Conservation (phyloP, 2,888 invertebrate species). For the Lasioglossum zephyrum region DNA sequence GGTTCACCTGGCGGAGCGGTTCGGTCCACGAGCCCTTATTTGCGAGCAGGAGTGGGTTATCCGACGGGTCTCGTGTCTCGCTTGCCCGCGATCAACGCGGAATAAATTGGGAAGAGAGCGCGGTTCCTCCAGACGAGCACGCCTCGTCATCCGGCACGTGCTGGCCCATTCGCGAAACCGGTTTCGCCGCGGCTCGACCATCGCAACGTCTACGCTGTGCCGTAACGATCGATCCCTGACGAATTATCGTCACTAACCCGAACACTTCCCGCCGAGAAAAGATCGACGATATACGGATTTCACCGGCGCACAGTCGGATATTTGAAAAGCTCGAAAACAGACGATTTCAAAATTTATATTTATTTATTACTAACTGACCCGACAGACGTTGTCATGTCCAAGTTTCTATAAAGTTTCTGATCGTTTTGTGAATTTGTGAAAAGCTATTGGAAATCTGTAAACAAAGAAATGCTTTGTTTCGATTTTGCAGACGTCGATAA, state of each 20-base stretch:
- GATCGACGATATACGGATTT: background rate
- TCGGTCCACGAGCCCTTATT: conserved; percentile 19
- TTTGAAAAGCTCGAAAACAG: too few relatives aligned
- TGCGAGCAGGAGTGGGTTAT: conserved; percentile 34
- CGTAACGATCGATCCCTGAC: conserved; percentile 63
- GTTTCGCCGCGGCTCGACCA: conserved; percentile 57
- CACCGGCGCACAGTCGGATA: background rate
- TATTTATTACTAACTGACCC: too few relatives aligned
- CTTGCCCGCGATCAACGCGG: conserved; percentile 41
- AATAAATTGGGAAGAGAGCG: conserved; percentile 62
- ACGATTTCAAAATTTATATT: too few relatives aligned
- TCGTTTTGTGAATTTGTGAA: too few relatives aligned
- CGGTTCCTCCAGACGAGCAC: conserved; percentile 52
- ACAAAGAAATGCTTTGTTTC: too few relatives aligned
- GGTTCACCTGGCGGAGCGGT: conserved; percentile 55
- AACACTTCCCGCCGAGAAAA: conserved; percentile 5
- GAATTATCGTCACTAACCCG: conserved; percentile 42
- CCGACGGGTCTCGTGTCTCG: conserved; percentile 17
- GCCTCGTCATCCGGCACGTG: conserved; percentile 71
- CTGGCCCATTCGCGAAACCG: conserved; percentile 65
- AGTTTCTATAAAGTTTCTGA: too few relatives aligned
- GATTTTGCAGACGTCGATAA: too few relatives aligned
- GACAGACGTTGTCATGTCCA: too few relatives aligned
- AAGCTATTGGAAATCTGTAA: too few relatives aligned
- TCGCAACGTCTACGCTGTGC: conserved; percentile 31